Evolutionary conservation across 2,888 invertebrate species (phyloP).

Genomic region (Tridacna crocea): DNA sequence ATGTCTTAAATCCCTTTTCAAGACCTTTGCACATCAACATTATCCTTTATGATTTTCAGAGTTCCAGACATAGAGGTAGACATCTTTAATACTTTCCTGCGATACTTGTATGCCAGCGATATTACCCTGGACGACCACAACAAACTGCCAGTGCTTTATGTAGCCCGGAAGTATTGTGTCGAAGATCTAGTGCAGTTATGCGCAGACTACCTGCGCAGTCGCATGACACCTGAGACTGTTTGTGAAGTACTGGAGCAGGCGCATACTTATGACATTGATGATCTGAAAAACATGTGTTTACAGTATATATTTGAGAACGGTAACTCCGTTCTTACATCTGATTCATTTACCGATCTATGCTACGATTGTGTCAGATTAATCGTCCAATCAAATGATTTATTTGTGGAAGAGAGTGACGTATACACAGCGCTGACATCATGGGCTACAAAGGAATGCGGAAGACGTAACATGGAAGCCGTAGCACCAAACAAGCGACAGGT

Average conservation of each 20-base stretch:
- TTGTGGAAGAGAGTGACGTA: conserved; percentile 85
- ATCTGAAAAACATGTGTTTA: conserved; percentile 86
- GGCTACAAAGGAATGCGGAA: conserved; percentile 66
- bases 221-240: conserved; percentile 88
- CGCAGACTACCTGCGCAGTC: conserved; percentile 88
- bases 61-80: conserved; percentile 57
- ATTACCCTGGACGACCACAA: conserved; percentile 87
- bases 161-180: conserved; percentile 90
- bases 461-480: conserved; percentile 54
- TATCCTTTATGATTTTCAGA: conserved; percentile 24
- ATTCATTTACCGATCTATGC: conserved; percentile 87
- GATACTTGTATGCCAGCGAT: conserved; percentile 88
- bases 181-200: conserved; percentile 89
- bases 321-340: conserved; percentile 80
- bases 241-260: conserved; percentile 74
- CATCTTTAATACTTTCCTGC: conserved; percentile 69
- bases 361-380: conserved; percentile 88
- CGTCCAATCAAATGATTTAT: conserved; percentile 88
- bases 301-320: conserved; percentile 56
- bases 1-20: too few species aligned
- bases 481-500: conserved; percentile 58
- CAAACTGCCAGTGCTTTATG: conserved; percentile 89
- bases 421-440: conserved; percentile 67
- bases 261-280: conserved; percentile 75
- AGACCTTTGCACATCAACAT: too few species aligned